Evolutionary conservation across 2,113 vertebrate species (phyloP).

Genomic region (Fregata magnificens): DNA sequence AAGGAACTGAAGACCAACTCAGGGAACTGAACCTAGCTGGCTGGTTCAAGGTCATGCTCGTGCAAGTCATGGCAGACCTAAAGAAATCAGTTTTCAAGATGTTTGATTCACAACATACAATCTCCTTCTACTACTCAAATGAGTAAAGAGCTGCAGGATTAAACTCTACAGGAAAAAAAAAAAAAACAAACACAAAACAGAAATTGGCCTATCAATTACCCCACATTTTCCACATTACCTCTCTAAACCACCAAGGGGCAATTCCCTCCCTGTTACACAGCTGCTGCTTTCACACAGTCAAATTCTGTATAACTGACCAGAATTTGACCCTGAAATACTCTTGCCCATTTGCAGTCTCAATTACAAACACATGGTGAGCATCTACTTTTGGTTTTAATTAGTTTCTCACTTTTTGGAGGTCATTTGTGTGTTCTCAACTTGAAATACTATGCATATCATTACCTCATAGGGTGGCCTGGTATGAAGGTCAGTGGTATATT

Average conservation of each 20-base stretch:
- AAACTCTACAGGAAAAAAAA: background rate
- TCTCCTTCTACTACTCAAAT: background rate
- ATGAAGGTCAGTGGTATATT: background rate
- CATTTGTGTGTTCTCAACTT: background rate
- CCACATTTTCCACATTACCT: background rate
- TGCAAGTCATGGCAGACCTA: background rate
- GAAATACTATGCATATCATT: background rate
- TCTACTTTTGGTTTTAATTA: conserved; percentile 15
- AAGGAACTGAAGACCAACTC: background rate
- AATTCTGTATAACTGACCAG: background rate
- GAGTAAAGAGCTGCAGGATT: background rate
- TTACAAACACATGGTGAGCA: background rate
- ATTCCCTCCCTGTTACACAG: background rate
- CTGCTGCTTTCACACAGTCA: background rate
- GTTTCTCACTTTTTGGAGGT: background rate
- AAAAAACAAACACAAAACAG: background rate
- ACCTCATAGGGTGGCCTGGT: background rate
- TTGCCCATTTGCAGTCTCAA: background rate
- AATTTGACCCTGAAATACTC: background rate
- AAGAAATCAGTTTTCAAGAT: background rate
- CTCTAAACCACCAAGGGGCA: background rate
- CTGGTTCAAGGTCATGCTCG: background rate
- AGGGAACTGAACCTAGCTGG: background rate
- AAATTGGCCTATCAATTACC: background rate
- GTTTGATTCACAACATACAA: background rate